Conservation (phyloP, 35 echinoderm and acorn worm species). For the Heliocidaris erythrogramma region DNA sequence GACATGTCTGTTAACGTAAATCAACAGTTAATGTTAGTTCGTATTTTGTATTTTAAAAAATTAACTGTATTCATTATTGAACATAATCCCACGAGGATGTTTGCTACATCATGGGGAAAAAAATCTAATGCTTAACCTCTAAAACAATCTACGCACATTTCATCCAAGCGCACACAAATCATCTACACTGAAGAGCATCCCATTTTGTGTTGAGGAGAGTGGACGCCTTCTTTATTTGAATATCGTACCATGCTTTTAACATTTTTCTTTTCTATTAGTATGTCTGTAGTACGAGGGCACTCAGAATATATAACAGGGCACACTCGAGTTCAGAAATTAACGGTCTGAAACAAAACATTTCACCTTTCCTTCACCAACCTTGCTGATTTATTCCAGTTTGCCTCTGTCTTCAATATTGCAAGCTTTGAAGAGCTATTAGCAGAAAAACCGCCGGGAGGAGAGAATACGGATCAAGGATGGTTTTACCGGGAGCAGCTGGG, state of each 20-base stretch:
- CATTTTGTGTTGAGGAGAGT: not conserved
- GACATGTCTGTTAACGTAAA: too few relatives aligned
- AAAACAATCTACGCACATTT: too few relatives aligned
- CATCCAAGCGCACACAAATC: too few relatives aligned
- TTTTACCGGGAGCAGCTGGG: constrained; percentile 39
- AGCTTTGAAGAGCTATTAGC: constrained; percentile 53
- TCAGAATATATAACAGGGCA: not conserved
- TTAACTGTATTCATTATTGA: too few relatives aligned
- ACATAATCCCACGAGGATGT: too few relatives aligned
- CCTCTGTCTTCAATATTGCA: constrained; percentile 27
- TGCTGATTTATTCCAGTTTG: constrained; percentile 22
- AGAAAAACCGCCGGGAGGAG: not conserved
- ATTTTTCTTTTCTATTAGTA: not conserved
- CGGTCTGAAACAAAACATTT: constrained; percentile 13
- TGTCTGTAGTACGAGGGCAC: not conserved
- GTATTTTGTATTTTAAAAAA: too few relatives aligned
- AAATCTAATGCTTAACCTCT: too few relatives aligned
- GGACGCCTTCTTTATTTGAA: not conserved
- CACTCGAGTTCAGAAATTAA: not conserved
- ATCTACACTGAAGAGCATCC: not conserved
- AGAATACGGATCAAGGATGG: constrained; percentile 27
- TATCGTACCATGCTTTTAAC: not conserved
- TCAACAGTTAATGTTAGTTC: too few relatives aligned
- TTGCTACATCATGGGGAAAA: too few relatives aligned
- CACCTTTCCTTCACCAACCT: constrained; percentile 8